Evolutionary conservation across 53 echinoderm and acorn worm species (phyloP).

Genomic region (Temnopleurus reevesii): DNA sequence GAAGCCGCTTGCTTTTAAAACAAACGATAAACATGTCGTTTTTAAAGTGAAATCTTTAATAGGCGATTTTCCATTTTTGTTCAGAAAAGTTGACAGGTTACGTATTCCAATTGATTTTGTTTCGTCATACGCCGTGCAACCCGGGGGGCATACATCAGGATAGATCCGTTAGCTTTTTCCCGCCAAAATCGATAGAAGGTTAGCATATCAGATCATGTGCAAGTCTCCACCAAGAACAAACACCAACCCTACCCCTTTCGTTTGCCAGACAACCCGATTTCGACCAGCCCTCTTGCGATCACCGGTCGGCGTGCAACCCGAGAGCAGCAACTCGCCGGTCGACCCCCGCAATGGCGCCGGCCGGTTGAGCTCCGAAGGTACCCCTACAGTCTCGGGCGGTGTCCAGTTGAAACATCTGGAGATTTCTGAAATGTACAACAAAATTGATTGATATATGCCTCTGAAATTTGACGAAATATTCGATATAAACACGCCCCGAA

Average conservation of each 20-base stretch:
- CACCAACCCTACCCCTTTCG: neutral
- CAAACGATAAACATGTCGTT: too few species aligned
- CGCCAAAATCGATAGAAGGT: constrained; percentile 52
- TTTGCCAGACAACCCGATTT: neutral
- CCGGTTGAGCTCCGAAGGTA: neutral
- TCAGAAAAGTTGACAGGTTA: too few species aligned
- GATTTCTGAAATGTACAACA: constrained; percentile 14
- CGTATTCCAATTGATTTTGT: too few species aligned
- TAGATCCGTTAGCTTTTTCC: constrained; percentile 52
- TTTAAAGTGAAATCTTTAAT: too few species aligned
- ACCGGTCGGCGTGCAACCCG: constrained; percentile 32
- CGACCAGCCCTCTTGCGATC: neutral
- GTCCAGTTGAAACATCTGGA: constrained; percentile 55
- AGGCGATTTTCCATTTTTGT: too few species aligned
- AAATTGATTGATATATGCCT: constrained; percentile 44
- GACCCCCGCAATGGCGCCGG: constrained; percentile 47
- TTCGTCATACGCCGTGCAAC: neutral
- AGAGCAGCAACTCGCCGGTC: constrained; percentile 13
- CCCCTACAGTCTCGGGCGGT: constrained; percentile 41
- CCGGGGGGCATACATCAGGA: constrained; percentile 21
- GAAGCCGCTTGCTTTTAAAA: too few species aligned
- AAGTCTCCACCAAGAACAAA: constrained; percentile 44
- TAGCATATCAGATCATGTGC: constrained; percentile 53
- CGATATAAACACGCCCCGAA: constrained; percentile 33
- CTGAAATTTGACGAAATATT: constrained; percentile 63